Conservation (phyloP, 1,140 invertebrate species). For the Metaphire vulgaris region DNA sequence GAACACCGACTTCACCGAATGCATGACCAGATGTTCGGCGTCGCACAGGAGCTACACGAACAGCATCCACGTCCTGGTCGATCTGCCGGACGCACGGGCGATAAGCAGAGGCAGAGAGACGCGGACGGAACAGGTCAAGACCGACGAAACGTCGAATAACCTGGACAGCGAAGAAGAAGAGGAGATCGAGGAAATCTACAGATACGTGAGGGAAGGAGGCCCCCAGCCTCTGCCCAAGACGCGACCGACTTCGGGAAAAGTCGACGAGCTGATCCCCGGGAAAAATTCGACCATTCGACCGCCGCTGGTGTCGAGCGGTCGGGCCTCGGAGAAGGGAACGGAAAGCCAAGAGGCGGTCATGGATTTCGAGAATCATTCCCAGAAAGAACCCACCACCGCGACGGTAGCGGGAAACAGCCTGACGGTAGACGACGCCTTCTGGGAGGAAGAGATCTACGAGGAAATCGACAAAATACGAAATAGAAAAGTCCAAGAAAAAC, state of each 20-base stretch:
- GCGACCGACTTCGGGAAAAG: constrained; percentile 45
- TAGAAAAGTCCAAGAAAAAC: too few relatives aligned
- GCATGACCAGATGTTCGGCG: constrained; percentile 70
- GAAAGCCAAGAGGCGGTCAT: not conserved
- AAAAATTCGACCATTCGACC: too few relatives aligned
- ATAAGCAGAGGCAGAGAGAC: constrained; percentile 45
- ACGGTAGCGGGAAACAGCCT: too few relatives aligned
- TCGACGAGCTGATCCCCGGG: too few relatives aligned
- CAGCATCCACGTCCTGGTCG: constrained; percentile 60
- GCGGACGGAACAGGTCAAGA: constrained; percentile 49
- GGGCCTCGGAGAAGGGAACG: not conserved
- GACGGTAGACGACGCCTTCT: not conserved
- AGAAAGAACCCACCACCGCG: too few relatives aligned
- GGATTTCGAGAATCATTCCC: too few relatives aligned
- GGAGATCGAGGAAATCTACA: constrained; percentile 93
- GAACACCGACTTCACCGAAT: constrained; percentile 70
- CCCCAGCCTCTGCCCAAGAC: constrained; percentile 59
- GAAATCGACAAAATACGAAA: not conserved
- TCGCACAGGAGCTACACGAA: constrained; percentile 75
- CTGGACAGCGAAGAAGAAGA: constrained; percentile 60
- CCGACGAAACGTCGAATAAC: constrained; percentile 37
- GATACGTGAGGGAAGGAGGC: constrained; percentile 79
- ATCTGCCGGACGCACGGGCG: constrained; percentile 40
- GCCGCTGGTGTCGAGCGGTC: too few relatives aligned
- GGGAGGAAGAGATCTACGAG: not conserved